A percentile compares a stretch with the other conserved stretches of the same genome.
Evolutionary conservation across 2,888 invertebrate genomes (phyloP).

Genomic region (Lycia hirtaria): DNA sequence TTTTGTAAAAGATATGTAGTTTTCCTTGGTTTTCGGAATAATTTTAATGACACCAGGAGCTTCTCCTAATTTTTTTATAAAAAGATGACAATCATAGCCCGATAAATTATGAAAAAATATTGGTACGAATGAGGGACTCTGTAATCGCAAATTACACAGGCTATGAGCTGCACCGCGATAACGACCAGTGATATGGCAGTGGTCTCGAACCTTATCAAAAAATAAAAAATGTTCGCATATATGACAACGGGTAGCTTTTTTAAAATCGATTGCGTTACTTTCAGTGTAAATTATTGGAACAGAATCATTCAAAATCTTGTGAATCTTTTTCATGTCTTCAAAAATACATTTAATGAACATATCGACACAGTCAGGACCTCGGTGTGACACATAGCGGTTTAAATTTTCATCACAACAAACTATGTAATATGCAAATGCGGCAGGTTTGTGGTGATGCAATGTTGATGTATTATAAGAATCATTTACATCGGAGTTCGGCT

Average conservation of each 20-base stretch:
- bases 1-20: constrained; percentile 13
- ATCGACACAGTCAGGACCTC: not conserved
- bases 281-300: not conserved
- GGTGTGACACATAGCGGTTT: not conserved
- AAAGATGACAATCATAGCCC: constrained; percentile 28
- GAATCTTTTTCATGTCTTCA: not conserved
- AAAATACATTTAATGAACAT: not conserved
- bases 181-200: constrained; percentile 24
- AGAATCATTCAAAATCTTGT: not conserved
- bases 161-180: constrained; percentile 24
- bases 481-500: too few relatives aligned
- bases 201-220: constrained; percentile 21
- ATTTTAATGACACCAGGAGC: too few relatives aligned
- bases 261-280: not conserved
- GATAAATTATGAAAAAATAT: constrained; percentile 32
- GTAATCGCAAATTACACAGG: constrained; percentile 22
- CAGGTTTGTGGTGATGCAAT: constrained; percentile 1
- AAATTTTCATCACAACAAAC: not conserved
- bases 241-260: not conserved
- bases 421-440: constrained; percentile 1
- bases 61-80: constrained; percentile 14
- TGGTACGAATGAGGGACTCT: constrained; percentile 21
- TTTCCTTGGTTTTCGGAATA: constrained; percentile 3
- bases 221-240: too few relatives aligned
- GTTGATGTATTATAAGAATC: not conserved